Conservation (phyloP, 2,113 vertebrate species). For the Laterallus jamaicensis region DNA sequence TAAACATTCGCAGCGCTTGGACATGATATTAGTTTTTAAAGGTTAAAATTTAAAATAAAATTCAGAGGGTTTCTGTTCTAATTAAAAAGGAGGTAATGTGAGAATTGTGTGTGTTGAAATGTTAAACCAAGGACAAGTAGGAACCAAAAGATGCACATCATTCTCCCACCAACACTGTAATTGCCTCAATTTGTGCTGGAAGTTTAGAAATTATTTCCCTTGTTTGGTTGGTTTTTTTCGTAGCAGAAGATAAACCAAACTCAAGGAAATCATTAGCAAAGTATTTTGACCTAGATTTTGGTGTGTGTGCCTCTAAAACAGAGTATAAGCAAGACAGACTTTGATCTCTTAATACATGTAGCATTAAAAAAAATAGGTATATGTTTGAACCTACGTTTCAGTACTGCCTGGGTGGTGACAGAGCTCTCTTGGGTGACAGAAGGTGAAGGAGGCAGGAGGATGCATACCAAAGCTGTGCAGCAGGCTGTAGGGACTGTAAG, state of each 20-base stretch:
- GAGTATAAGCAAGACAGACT: background rate
- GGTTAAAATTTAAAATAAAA: slow-evolving; percentile 6
- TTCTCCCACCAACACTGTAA: background rate
- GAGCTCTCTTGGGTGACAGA: background rate
- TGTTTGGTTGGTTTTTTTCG: background rate
- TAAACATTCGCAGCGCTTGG: background rate
- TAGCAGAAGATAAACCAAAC: background rate
- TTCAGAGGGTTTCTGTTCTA: background rate
- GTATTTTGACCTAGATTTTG: background rate
- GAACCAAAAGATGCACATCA: background rate
- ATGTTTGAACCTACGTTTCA: background rate
- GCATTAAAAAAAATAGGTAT: background rate
- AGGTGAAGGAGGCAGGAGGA: background rate
- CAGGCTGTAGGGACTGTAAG: too few species aligned
- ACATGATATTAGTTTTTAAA: background rate
- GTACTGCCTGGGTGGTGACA: background rate
- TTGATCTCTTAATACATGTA: background rate
- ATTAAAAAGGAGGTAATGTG: background rate
- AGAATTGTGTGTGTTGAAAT: background rate
- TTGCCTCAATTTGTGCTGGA: background rate
- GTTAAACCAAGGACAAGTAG: background rate
- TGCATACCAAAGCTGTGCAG: too few species aligned
- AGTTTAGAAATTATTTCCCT: background rate
- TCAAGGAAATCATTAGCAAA: background rate
- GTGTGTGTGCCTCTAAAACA: background rate